Conservation (phyloP, 2,888 invertebrate genomes). For the Epiblema foenella region DNA sequence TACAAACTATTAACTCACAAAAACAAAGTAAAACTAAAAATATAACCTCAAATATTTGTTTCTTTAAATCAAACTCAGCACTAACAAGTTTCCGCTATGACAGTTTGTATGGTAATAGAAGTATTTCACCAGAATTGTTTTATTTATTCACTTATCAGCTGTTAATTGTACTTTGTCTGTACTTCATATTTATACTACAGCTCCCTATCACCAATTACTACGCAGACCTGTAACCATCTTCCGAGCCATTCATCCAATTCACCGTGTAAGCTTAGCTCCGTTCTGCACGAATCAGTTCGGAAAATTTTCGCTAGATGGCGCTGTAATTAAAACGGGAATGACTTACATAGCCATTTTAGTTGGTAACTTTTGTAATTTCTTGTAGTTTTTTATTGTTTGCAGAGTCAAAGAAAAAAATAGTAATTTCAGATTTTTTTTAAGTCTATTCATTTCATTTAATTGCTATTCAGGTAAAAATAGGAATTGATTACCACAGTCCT, state of each 20-base stretch:
- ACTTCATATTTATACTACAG: conserved; percentile 29
- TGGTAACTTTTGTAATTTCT: too few species aligned
- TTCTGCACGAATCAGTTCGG: conserved; percentile 42
- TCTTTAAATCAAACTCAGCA: conserved; percentile 13
- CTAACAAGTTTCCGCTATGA: conserved; percentile 25
- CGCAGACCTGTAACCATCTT: conserved; percentile 28
- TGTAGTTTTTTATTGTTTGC: not conserved
- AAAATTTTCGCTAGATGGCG: conserved; percentile 49
- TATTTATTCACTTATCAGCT: conserved; percentile 43
- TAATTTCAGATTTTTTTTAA: not conserved
- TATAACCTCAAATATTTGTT: conserved; percentile 40
- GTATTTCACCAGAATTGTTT: conserved; percentile 33
- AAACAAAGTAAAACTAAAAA: conserved; percentile 16
- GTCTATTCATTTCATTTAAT: not conserved
- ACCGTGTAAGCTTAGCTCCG: conserved; percentile 42
- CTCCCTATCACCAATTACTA: conserved; percentile 33
- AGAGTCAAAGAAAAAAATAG: not conserved
- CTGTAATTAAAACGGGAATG: conserved; percentile 19
- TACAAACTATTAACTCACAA: conserved; percentile 33
- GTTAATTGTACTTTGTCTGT: conserved; percentile 28
- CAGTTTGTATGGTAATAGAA: conserved; percentile 7
- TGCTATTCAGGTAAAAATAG: not conserved
- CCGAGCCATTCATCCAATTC: conserved; percentile 46
- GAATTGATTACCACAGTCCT: not conserved
- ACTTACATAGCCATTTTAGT: too few species aligned